Conservation (phyloP, 2,888 invertebrate genomes). For the Meloe dianella region DNA sequence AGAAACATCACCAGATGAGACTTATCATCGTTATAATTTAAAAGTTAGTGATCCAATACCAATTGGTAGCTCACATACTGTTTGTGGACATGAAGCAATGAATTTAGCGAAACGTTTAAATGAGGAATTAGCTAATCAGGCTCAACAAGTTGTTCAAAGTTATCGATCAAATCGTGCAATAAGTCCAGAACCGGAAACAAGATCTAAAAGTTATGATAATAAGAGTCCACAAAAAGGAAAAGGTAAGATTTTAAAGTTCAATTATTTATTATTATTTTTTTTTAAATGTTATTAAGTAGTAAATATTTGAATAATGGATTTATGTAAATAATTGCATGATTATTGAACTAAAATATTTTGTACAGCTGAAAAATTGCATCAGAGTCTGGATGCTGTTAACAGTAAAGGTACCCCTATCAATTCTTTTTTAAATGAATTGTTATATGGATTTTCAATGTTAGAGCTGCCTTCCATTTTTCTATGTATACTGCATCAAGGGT, state of each 20-base stretch:
- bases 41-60: conserved; percentile 78
- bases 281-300: background rate
- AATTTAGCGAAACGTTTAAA: conserved; percentile 74
- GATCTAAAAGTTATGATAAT: conserved; percentile 73
- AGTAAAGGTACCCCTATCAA: conserved; percentile 65
- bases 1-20: conserved; percentile 36
- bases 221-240: conserved; percentile 62
- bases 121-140: conserved; percentile 65
- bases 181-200: conserved; percentile 66
- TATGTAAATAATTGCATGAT: conserved; percentile 24
- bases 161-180: conserved; percentile 56
- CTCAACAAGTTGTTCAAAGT: conserved; percentile 41
- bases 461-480: background rate
- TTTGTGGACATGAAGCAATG: conserved; percentile 81
- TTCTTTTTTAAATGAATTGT: conserved; percentile 33
- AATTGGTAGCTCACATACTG: conserved; percentile 75
- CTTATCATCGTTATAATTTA: conserved; percentile 57
- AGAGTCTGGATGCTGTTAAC: conserved; percentile 71
- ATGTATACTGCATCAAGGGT: background rate
- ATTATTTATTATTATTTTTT: too few species aligned
- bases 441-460: conserved; percentile 22
- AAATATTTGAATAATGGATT: background rate
- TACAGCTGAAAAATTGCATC: conserved; percentile 67
- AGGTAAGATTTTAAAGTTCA: conserved; percentile 54
- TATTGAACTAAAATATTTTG: conserved; percentile 53